phyloP scores from a whole-genome alignment of 1,140 invertebrate genomes.

The Drosophila quadrilineata region DNA sequence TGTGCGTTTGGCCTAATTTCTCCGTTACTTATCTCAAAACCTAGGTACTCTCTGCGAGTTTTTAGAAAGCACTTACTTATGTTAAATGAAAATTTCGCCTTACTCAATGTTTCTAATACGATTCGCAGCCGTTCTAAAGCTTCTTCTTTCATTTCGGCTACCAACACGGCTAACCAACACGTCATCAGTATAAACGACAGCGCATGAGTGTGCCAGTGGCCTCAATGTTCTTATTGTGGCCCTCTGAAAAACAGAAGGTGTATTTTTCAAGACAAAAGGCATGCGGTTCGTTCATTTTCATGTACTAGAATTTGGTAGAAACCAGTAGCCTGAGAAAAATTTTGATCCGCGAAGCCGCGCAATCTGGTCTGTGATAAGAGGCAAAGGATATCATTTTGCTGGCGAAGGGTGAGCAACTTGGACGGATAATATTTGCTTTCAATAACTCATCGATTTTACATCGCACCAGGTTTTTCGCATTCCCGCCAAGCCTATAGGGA shows the following conservation, averaged over 20 bases:
- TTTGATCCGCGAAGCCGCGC: constrained; percentile 60
- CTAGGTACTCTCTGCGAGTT: no score
- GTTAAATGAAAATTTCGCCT: no score
- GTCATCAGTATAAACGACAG: neutral
- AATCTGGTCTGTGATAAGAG: constrained; percentile 77
- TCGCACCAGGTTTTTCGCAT: constrained; percentile 36
- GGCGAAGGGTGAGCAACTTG: constrained; percentile 51
- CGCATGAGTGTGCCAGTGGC: no score
- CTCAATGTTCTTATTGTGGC: neutral
- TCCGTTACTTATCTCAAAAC: no score
- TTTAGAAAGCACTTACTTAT: no score
- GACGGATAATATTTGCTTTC: constrained; percentile 41
- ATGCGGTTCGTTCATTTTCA: constrained; percentile 32
- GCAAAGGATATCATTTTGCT: constrained; percentile 12
- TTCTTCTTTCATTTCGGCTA: no score
- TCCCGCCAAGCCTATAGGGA: constrained; percentile 29
- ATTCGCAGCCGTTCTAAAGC: no score
- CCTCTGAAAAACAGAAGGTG: constrained; percentile 68
- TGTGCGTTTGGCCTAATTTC: no score
- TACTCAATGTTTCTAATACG: no score
- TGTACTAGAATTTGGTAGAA: constrained; percentile 66
- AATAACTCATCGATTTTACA: constrained; percentile 43
- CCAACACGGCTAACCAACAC: no score
- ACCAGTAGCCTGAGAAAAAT: constrained; percentile 76
- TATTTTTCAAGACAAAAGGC: constrained; percentile 56